A percentile compares a stretch with the other conserved stretches of the same genome.
phyloP scores from a whole-genome alignment of 2,113 vertebrate genomes.

The Hydropotes inermis region DNA sequence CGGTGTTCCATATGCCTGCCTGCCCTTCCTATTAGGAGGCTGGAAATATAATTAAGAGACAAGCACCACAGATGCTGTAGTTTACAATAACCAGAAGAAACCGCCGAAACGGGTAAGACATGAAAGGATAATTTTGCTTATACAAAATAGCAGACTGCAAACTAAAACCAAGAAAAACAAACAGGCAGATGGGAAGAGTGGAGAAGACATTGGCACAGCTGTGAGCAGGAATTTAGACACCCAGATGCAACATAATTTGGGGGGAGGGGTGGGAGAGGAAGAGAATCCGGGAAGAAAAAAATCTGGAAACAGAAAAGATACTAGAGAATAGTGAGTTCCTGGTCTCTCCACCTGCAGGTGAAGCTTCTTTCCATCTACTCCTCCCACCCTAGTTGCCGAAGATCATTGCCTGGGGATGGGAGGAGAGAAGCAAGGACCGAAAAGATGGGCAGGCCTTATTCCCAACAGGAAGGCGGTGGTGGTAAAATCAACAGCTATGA shows the following conservation, averaged over 20 bases:
- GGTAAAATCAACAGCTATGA: background rate
- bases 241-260: constrained; percentile 80
- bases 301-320: background rate
- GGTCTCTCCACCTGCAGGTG: background rate
- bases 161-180: constrained; percentile 83
- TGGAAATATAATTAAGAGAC: constrained; percentile 66
- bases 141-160: constrained; percentile 84
- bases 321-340: background rate
- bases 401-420: background rate
- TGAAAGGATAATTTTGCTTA: constrained; percentile 86
- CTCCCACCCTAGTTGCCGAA: rapidly evolving
- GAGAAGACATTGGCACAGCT: constrained; percentile 80
- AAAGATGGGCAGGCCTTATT: background rate
- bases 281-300: constrained; percentile 38
- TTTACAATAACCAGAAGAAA: constrained; percentile 77
- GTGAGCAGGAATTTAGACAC: constrained; percentile 78
- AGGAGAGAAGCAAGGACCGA: background rate
- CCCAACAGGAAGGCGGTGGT: background rate
- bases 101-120: constrained; percentile 69
- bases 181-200: constrained; percentile 83
- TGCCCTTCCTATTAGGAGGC: constrained; percentile 67
- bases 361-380: background rate
- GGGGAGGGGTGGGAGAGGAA: constrained; percentile 49
- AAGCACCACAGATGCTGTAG: constrained; percentile 69
- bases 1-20: constrained; percentile 28